Conservation (phyloP, 2,797 vertebrate species). For the Spatula clypeata region DNA sequence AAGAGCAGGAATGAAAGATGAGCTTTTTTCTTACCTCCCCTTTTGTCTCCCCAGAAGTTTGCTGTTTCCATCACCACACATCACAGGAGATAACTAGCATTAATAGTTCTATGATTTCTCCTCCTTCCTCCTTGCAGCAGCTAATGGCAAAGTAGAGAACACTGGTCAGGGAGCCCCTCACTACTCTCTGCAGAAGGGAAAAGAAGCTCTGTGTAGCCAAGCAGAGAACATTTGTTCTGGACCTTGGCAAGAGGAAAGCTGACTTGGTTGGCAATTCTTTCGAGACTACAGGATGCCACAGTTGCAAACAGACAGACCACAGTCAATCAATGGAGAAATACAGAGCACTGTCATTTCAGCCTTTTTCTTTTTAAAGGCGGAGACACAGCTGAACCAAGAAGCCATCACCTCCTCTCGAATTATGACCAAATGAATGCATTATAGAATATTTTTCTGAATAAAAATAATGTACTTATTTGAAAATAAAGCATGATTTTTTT, state of each 20-base stretch:
- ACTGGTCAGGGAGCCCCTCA: neutral
- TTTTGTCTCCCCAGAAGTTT: neutral
- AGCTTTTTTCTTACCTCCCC: neutral
- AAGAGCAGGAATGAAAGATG: neutral
- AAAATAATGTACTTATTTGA: conserved; percentile 81
- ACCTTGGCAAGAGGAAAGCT: neutral
- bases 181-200: neutral
- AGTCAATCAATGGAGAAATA: rapidly evolving
- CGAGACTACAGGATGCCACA: neutral
- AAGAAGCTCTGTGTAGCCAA: neutral
- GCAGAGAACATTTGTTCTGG: neutral
- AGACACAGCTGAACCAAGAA: neutral
- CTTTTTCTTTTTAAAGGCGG: neutral
- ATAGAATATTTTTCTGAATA: conserved; percentile 51
- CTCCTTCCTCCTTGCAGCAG: neutral
- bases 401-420: neutral
- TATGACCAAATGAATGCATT: conserved; percentile 2
- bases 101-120: neutral
- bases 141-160: neutral
- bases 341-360: neutral
- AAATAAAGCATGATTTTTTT: conserved; percentile 78
- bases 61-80: neutral
- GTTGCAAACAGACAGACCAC: neutral
- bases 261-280: neutral
- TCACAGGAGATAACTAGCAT: neutral